Evolutionary conservation across 1,140 invertebrate species (phyloP), one percentile per base, ranked within the genome.

Genomic region (Lordiphosa collinella): DNA sequence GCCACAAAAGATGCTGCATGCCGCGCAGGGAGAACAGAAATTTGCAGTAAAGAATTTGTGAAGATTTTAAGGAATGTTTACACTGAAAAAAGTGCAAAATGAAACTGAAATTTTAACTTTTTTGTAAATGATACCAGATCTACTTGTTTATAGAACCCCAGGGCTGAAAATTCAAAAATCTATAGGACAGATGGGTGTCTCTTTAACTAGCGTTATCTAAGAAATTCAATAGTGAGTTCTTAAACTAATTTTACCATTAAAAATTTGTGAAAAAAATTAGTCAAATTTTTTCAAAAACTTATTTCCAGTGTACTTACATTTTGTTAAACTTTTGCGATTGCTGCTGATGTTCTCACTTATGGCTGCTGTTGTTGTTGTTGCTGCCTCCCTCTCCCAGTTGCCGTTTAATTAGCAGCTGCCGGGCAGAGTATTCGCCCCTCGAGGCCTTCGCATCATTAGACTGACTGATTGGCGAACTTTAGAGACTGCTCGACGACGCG

Each of bases 381-480:
- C n/a, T 41, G 41, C 12, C 31, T 53, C 14, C 40, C 35, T 59
- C 35, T 59, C 56, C 16, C 44, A 25, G 40, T 38, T 44, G 47
- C 25, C 34, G 25, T 13, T 62, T 84, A 84, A 84, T 82, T 80
- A 80, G 50, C 76, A 72, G 72, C 72, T 72, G 63, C 72, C 60
- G 67, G 76, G 75, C 70, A 56, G 54, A 51, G 72, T 53, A 61
- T 57, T 36, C 43, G 43, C 53, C 47, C 11, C 50, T 44, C 41
- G 53, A 32, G 40, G 41, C 37, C 41, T 40, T 40, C 41, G 69
- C 71, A 80, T 75, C 76, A 76, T 68, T 63, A 71, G 41, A 49
- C 50, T 59, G 76, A 57, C 56, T 61, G 76, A 80, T 80, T 74
- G 60, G 65, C 51, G 34, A 68, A 72, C 37, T 59, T 56, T 55